Evolutionary conservation across 1,140 invertebrate genomes (phyloP), one percentile per base, ranked within the genome.

Genomic region (Drosophila kepulauana): DNA sequence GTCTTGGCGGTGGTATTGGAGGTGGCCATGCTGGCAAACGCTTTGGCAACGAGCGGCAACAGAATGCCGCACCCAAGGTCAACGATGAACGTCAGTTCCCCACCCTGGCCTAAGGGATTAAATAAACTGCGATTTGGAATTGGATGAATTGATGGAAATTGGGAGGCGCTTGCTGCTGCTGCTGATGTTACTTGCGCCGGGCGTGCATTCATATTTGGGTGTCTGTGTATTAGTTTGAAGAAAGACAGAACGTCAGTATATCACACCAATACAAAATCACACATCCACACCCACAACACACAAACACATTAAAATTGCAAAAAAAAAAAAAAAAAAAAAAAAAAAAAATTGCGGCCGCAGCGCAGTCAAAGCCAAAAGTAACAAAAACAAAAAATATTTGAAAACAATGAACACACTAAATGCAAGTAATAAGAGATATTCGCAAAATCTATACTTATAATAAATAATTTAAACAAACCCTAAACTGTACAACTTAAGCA

Each of bases 81-180:
- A 97, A 98, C 92, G 98, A 99, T 93, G 98, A 98, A 94, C 96
- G 97, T 91, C 98, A 98, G 94, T 99, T 99, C 93, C 98, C 98
- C 75, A 97, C 97, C 84, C 94, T 98, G 91, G 96, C 96, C 54
- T 88, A 88, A 90, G 43, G 54, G 13, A 52, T 61, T 72, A 10
- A 15, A 5, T 43, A 8, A 25, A 41, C 56, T 58, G 56, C 38
- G 52, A 38, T 56, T 56, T 25, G 51, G 48, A 61, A 76, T 63
- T 51, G 59, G 41, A 25, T 4, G 20, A 25, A 46, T 33, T 56
- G 20, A 51, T 30, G 20, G 49, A 41, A 28, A 57, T 48, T 43
- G 38, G 6, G n/a, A 57, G 41, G 43, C 41, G 54, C 48, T 65
- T 51, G 59, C 48, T 61, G 54, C 48, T 61, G 54, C 35, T 72